A percentile compares a stretch with the other conserved stretches of the same genome.
phyloP scores from a whole-genome alignment of 2,888 invertebrate species.

The Heliconius charithonia region DNA sequence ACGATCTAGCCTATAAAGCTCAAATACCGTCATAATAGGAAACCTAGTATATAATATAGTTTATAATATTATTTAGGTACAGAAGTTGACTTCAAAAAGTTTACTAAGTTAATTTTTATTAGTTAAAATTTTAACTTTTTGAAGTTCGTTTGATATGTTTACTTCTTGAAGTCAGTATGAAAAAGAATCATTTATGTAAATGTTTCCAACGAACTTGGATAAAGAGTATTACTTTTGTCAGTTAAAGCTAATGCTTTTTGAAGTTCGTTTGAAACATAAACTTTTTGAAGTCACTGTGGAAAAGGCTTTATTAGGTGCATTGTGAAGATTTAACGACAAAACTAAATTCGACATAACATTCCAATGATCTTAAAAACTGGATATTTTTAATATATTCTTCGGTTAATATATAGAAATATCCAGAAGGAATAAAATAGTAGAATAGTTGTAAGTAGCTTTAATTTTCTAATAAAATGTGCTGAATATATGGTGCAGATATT shows the following conservation, averaged over 20 bases:
- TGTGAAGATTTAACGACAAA: slow-evolving; percentile 13
- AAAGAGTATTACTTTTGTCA: background rate
- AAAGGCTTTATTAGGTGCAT: background rate
- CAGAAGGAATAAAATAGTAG: slow-evolving; percentile 1
- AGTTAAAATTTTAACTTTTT: background rate
- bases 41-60: slow-evolving; percentile 5
- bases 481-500: slow-evolving; percentile 69
- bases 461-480: slow-evolving; percentile 57
- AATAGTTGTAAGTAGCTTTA: slow-evolving; percentile 53
- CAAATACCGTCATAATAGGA: slow-evolving; percentile 78
- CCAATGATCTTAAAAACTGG: slow-evolving; percentile 55
- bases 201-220: too few relatives aligned
- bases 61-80: slow-evolving; percentile 2
- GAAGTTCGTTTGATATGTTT: background rate
- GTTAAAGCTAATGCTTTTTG: background rate
- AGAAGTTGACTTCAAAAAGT: background rate
- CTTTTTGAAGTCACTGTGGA: background rate
- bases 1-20: slow-evolving; percentile 88
- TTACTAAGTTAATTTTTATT: background rate
- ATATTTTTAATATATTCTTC: slow-evolving; percentile 44
- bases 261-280: slow-evolving; percentile 3
- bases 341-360: slow-evolving; percentile 41
- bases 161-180: background rate
- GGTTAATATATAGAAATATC: slow-evolving; percentile 42
- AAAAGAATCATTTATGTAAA: background rate